Conservation (phyloP, 1,140 invertebrate genomes). For the Ganaspis sp. region DNA sequence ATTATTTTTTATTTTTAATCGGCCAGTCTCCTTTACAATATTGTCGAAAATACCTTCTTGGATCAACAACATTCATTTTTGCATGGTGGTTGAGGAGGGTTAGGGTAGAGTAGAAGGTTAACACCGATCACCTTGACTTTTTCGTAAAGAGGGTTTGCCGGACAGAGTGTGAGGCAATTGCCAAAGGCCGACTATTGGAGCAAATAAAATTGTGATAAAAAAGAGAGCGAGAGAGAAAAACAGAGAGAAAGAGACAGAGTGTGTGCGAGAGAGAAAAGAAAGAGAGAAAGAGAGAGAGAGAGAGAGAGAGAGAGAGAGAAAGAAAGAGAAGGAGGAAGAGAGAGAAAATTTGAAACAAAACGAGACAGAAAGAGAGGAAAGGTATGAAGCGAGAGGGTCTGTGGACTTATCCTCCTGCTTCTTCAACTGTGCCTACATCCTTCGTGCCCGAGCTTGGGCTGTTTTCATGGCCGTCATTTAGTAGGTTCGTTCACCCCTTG, state of each 20-base stretch:
- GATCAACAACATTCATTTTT: not conserved
- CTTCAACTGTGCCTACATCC: constrained; percentile 61
- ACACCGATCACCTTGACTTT: constrained; percentile 11
- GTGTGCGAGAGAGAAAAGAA: not conserved
- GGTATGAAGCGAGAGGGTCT: constrained; percentile 49
- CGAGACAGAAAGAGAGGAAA: constrained; percentile 32
- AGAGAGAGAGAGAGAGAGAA: constrained; percentile 35
- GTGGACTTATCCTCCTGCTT: constrained; percentile 38
- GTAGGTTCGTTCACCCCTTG: constrained; percentile 76
- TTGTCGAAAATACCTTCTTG: not conserved
- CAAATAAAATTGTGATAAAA: constrained; percentile 36
- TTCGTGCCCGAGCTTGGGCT: constrained; percentile 73
- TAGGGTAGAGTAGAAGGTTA: constrained; percentile 1
- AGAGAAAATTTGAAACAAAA: too few species aligned
- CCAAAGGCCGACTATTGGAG: not conserved
- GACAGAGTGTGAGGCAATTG: not conserved
- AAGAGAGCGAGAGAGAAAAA: constrained; percentile 33
- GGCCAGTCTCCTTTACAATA: too few species aligned
- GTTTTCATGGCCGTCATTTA: constrained; percentile 78
- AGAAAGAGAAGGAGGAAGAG: constrained; percentile 21
- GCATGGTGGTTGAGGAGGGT: not conserved
- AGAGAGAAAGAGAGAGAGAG: constrained; percentile 51
- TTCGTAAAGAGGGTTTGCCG: not conserved
- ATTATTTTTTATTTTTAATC: too few species aligned
- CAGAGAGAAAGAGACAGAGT: too few species aligned